Base-by-base conservation (phyloP, 2,888 invertebrate species). In the Drosophila sordidapex region DNA sequence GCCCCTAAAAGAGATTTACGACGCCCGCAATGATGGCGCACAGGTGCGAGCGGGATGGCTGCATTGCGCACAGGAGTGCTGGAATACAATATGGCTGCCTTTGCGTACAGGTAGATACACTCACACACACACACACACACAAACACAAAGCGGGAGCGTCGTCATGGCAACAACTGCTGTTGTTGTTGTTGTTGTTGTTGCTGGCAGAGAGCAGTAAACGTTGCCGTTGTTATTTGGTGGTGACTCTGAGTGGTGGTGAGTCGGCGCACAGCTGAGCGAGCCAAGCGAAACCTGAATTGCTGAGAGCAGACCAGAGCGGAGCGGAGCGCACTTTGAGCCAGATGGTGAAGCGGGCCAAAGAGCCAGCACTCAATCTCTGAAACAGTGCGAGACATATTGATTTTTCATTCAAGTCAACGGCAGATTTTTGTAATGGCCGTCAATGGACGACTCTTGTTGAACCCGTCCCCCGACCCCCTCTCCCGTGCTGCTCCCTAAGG, bases 21-120 rank as follows among this genome's bases (percentile, higher is more conserved):
- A 90, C 62, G 53, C 70, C 67, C 48, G 74, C 79, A 76, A 74
- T 76, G 74, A 71, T 73, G 52, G 63, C 53, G 67, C 52, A 46
- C 70, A 56, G 63, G 82, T 64, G 83, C 40, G 82, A 83, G 79
- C 53, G 83, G 78, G 88, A 90, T 73, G 61, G 81, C 78, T 71
- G 64, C 75, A 71, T 25, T 80, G 67, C 61, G 72, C 76, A 76
- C 76, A 78, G 79, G 77, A 90, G 85, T 87, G 84, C 91, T 91
- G 91, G 91, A 91, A 91, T 91, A 91, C 91, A 91, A 92, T 81
- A 91, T 91, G 91, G 91, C 91, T 87, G 91, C 85, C 85, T 75
- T 76, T 61, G 68, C 58, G 78, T 75, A 73, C 90, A 91, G 90
- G 90, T 91, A 91, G 85, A 76, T 78, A 74, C 74, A 61, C 82